Percentiles rank a stretch among this genome's conserved stretches.
These are phyloP conservation scores for Pelecanus crispus DNA, from an alignment of 2,113 vertebrate genomes.

Conservation along the genomic window DNA sequence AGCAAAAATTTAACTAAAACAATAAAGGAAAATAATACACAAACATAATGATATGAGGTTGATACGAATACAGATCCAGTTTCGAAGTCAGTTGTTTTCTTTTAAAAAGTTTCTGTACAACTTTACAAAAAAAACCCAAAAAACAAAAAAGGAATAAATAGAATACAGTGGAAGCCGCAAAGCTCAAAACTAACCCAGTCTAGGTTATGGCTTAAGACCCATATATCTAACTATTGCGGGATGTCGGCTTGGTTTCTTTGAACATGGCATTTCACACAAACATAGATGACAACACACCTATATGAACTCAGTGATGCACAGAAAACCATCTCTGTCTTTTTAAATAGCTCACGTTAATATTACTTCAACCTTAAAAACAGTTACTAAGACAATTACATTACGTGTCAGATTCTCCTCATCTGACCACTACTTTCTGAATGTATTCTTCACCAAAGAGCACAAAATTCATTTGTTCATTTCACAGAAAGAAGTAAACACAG, in stretches of 20 bases:
- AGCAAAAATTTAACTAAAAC: conserved; percentile 85
- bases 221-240: conserved; percentile 45
- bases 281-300: conserved; percentile 66
- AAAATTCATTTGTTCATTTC: conserved; percentile 67
- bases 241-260: conserved; percentile 42
- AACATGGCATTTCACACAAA: conserved; percentile 52
- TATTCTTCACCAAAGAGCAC: conserved; percentile 70
- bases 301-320: conserved; percentile 42
- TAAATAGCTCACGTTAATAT: conserved; percentile 29
- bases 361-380: conserved; percentile 28
- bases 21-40: conserved; percentile 79
- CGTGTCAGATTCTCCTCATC: neutral
- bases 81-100: conserved; percentile 70
- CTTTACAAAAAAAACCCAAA: conserved; percentile 77
- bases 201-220: conserved; percentile 69
- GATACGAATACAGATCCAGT: conserved; percentile 84
- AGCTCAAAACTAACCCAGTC: conserved; percentile 59
- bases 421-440: conserved; percentile 7
- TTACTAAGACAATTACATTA: conserved; percentile 49
- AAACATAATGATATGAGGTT: conserved; percentile 79
- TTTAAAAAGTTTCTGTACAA: conserved; percentile 89
- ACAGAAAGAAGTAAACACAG: conserved; percentile 68
- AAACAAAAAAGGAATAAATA: conserved; percentile 74
- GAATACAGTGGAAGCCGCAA: conserved; percentile 72
- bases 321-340: conserved; percentile 35